Evolutionary conservation across 2,797 vertebrate genomes (phyloP).

Genomic region (Cossypha niveicapilla): DNA sequence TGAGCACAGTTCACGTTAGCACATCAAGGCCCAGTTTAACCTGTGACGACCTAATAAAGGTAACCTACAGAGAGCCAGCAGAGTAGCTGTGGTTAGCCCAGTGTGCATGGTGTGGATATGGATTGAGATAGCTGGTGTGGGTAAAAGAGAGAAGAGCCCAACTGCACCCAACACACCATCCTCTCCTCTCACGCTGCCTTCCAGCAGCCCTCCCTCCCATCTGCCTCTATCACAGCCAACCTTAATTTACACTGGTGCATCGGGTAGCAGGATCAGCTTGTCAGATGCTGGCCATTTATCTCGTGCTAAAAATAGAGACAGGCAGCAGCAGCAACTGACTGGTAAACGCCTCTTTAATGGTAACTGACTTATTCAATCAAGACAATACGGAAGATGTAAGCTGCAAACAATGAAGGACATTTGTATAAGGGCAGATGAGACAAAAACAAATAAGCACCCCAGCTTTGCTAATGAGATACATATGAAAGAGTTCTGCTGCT

Average conservation of each 20-base stretch:
- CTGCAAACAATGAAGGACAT: neutral
- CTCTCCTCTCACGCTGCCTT: neutral
- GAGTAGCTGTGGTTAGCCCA: neutral
- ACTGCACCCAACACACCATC: rapidly evolving
- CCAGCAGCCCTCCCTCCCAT: neutral
- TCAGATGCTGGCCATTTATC: conserved; percentile 6
- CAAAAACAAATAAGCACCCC: neutral
- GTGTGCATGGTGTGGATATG: rapidly evolving
- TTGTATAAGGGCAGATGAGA: neutral
- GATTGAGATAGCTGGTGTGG: neutral
- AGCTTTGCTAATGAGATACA: neutral
- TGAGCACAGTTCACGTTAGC: neutral
- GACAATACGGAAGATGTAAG: neutral
- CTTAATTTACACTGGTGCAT: neutral
- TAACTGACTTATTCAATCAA: neutral
- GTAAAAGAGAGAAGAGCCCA: neutral
- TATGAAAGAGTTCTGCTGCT: conserved; percentile 3
- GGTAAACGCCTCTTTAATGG: neutral
- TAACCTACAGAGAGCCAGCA: neutral
- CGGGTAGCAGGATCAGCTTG: neutral
- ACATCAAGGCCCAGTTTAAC: neutral
- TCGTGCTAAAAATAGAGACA: conserved; percentile 35
- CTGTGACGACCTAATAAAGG: neutral
- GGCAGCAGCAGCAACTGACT: neutral
- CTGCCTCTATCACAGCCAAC: neutral